Base-by-base conservation (phyloP, 2,113 vertebrate genomes). In the Columbina picui region DNA sequence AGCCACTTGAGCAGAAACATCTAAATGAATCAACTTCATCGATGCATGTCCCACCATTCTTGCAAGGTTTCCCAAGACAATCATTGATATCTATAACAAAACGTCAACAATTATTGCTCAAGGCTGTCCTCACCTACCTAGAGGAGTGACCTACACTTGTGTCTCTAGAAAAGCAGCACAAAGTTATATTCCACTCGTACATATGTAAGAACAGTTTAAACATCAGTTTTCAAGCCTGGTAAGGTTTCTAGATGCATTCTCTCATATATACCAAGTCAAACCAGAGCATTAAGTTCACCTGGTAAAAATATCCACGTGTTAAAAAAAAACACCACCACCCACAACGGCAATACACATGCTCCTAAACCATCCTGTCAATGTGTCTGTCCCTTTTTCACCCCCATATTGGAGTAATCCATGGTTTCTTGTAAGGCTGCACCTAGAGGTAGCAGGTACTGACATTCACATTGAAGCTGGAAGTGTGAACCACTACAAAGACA, bases 1-100 rank as follows among this genome's bases (percentile, higher is more conserved):
- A 99, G 93, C 99, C 99, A 59, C 98, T 98, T 19, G 98, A 99
- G 87, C 99, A 99, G 97, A 99, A 98, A 91, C 99, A 99, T 89
- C 97, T 98, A 90, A 99, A 99, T 32, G 98, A 97, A 92, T 98
- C 98, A 79, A 99, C 98, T 57, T 98, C 99, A 30, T 99, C 99
- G 0, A 99, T 99, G 97, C 99, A 99, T 0, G 99, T 99, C 26
- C 99, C 99, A 69, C 99, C 99, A 5, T 99, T 99, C 86, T 97
- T 98, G 96, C 99, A 99, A 5, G 98, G 99, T 38, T 97, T 98
- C 14, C 98, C 97, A 14, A 97, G 97, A 74, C 99, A 99, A 96
- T 99, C 99, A 6, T 99, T 99, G 17, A 99, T 98, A 97, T 99
- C 99, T 99, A 96, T 43, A 52, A 93, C 16, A 92, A 65, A 95